These are phyloP conservation scores for Trachelipus rathkii DNA, from an alignment of 1,140 invertebrate species.

Conservation along the genomic window DNA sequence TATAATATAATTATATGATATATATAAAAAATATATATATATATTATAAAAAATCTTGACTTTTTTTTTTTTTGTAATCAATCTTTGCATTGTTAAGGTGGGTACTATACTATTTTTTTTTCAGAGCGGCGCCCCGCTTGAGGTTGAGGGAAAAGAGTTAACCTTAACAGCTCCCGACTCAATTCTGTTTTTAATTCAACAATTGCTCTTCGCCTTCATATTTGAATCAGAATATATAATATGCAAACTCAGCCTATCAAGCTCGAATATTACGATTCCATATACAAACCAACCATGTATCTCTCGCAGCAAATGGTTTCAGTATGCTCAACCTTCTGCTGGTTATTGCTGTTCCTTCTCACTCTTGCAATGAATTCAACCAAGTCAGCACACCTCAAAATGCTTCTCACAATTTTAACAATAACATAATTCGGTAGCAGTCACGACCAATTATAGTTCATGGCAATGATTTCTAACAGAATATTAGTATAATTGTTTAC, in stretches of 20 bases:
- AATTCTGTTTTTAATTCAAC: conserved; percentile 32
- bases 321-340: conserved; percentile 37
- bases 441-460: conserved; percentile 21
- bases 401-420: conserved; percentile 59
- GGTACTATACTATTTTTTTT: not conserved
- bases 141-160: conserved; percentile 30
- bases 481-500: conserved; percentile 21
- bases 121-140: conserved; percentile 38
- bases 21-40: too few species aligned
- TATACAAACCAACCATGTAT: conserved; percentile 42
- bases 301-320: conserved; percentile 35
- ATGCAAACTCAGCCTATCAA: conserved; percentile 47
- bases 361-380: conserved; percentile 27
- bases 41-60: too few species aligned
- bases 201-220: conserved; percentile 42
- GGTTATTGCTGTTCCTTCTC: conserved; percentile 36
- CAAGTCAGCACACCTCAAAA: conserved; percentile 46
- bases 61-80: too few species aligned
- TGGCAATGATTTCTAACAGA: not conserved
- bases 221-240: conserved; percentile 33
- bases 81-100: too few species aligned
- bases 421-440: conserved; percentile 34
- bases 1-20: too few species aligned
- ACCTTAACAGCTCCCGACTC: conserved; percentile 29
- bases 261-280: conserved; percentile 36